Evolutionary conservation across 1,140 invertebrate species (phyloP).

Genomic region (Mamestra configurata): DNA sequence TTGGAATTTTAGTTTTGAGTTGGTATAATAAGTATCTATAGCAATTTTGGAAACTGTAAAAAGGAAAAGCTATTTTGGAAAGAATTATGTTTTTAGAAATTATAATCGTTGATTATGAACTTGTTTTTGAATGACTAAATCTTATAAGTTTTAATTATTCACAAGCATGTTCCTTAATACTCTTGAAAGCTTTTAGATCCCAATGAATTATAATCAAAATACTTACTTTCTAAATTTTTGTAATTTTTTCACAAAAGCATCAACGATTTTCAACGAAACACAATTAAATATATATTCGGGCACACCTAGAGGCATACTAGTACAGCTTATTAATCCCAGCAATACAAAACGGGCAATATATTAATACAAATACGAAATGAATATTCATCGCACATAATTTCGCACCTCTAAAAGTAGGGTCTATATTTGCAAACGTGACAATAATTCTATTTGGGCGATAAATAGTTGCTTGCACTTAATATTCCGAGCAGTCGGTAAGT

Average conservation of each 20-base stretch:
- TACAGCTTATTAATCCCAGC: constrained; percentile 21
- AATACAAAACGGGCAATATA: constrained; percentile 33
- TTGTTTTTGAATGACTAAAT: too few species aligned
- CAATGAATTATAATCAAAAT: neutral
- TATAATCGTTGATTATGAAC: too few species aligned
- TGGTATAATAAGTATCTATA: neutral
- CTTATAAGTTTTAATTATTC: too few species aligned
- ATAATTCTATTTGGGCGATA: constrained; percentile 31
- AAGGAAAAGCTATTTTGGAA: too few species aligned
- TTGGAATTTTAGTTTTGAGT: neutral
- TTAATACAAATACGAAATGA: constrained; percentile 32
- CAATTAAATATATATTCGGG: neutral
- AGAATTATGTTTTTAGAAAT: too few species aligned
- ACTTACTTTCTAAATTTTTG: neutral
- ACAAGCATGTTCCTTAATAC: too few species aligned
- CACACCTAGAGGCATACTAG: neutral
- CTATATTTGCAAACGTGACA: constrained; percentile 43
- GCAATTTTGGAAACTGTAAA: neutral
- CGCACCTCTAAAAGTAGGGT: constrained; percentile 33
- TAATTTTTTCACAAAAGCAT: neutral
- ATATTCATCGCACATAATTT: constrained; percentile 39
- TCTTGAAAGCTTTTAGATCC: neutral
- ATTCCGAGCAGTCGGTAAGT: constrained; percentile 5
- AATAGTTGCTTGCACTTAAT: constrained; percentile 40
- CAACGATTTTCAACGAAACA: neutral